A percentile compares a stretch with the other conserved stretches of the same genome.
Conservation (phyloP, 2,113 vertebrate genomes). For the Chionomys nivalis region DNA sequence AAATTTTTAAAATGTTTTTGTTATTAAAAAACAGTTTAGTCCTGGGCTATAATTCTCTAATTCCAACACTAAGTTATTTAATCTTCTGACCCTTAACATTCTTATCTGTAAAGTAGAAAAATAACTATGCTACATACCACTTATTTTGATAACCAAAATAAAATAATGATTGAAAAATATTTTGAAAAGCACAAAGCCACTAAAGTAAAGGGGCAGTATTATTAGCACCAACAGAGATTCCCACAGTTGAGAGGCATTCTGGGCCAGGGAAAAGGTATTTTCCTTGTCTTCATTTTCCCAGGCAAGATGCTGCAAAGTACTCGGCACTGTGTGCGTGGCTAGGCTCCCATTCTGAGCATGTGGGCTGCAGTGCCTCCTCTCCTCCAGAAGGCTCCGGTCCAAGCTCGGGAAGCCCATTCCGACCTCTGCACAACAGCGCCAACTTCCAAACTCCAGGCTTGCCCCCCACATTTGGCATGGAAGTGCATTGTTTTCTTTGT, state of each 20-base stretch:
- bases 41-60: background rate
- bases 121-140: background rate
- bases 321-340: background rate
- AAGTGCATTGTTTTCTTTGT: background rate
- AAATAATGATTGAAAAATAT: slow-evolving; percentile 7
- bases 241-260: background rate
- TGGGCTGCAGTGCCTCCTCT: rapidly evolving
- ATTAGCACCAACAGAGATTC: background rate
- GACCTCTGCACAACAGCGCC: background rate
- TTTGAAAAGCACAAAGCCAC: slow-evolving; percentile 42
- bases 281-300: background rate
- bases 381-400: rapidly evolving
- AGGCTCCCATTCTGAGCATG: background rate
- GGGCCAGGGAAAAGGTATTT: background rate
- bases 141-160: slow-evolving; percentile 44
- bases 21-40: background rate
- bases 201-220: background rate
- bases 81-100: slow-evolving; percentile 17
- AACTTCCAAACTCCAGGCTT: background rate
- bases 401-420: background rate
- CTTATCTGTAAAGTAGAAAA: slow-evolving; percentile 35
- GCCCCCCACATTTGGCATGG: background rate
- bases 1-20: slow-evolving; percentile 17
- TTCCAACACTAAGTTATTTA: slow-evolving; percentile 5
- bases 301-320: background rate